Base-by-base conservation (phyloP, 2,888 invertebrate genomes). In the Rhaphigaster nebulosa region DNA sequence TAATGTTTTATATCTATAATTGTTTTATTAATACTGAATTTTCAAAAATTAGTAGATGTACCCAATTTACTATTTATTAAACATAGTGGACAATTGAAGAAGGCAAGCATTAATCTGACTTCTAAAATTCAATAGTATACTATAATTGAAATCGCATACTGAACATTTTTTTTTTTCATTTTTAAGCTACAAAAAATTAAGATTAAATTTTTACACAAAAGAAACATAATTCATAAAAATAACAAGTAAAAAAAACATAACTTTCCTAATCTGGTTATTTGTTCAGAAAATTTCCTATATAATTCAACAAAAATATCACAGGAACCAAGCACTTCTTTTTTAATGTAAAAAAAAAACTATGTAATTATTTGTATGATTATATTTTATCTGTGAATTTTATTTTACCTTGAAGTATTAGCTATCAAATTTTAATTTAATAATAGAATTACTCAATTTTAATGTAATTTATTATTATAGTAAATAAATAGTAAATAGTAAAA, bases 301-400 rank as follows among this genome's bases (percentile, higher is more conserved):
- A 60, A 65, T 65, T 29, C 3, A 65, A n/a, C n/a, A n/a, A n/a
- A n/a, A n/a, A 65, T 15, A 29, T 23, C 65, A 65, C 29, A 65
- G n/a, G 29, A 65, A 65, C 29, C 65, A 65, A 65, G 65, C 65
- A 65, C 65, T 65, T 65, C 65, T 65, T 65, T 60, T 65, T 65
- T 29, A 29, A 65, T 65, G 26, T n/a, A 18, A 65, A 29, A 29
- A 29, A 65, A 4, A 65, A n/a, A n/a, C n/a, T n/a, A 29, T 29
- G 0, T n/a, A n/a, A 60, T 60, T 12, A 65, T 65, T 65, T 65
- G n/a, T 60, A n/a, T 65, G 15, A 29, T 10, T 65, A n/a, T 65
- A 29, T 65, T 65, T 10, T n/a, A 65, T 65, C 15, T 15, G 4
- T 65, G 8, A 60, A 65, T 65, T 65, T 29, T 29, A 29, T 65